These are phyloP conservation scores for Dallia pectoralis DNA, from an alignment of 2,797 vertebrate species.

Conservation along the genomic window DNA sequence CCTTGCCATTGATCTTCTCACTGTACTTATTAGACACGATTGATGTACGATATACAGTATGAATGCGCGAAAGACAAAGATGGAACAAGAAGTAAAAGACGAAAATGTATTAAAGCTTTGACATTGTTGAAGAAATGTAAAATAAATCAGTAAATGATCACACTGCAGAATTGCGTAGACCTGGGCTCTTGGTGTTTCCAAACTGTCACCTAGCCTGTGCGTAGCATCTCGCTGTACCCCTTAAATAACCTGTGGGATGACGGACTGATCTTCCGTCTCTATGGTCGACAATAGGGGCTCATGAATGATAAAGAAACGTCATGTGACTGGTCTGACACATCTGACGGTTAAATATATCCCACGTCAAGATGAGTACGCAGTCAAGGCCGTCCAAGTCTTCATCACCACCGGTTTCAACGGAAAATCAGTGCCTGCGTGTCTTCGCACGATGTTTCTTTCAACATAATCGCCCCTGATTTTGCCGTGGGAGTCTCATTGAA, in stretches of 20 bases:
- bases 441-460: constrained; percentile 27
- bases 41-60: too few species aligned
- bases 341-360: constrained; percentile 54
- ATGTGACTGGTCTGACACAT: constrained; percentile 48
- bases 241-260: constrained; percentile 27
- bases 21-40: too few species aligned
- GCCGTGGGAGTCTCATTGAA: constrained; percentile 5
- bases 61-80: too few species aligned
- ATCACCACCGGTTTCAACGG: constrained; percentile 60
- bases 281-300: constrained; percentile 35
- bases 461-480: constrained; percentile 63
- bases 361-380: constrained; percentile 55
- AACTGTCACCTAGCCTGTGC: constrained; percentile 24
- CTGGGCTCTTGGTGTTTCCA: neutral
- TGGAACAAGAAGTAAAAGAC: too few species aligned
- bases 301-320: constrained; percentile 58
- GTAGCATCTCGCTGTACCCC: constrained; percentile 51
- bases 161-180: neutral
- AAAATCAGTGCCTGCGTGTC: constrained; percentile 50
- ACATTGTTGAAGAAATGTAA: too few species aligned
- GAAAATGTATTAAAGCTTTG: too few species aligned
- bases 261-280: constrained; percentile 45
- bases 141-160: too few species aligned
- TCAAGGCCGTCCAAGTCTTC: constrained; percentile 64
- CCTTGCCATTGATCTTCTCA: too few species aligned